These are phyloP conservation scores for Mycteria americana DNA, from an alignment of 2,797 vertebrate genomes.

Conservation along the genomic window DNA sequence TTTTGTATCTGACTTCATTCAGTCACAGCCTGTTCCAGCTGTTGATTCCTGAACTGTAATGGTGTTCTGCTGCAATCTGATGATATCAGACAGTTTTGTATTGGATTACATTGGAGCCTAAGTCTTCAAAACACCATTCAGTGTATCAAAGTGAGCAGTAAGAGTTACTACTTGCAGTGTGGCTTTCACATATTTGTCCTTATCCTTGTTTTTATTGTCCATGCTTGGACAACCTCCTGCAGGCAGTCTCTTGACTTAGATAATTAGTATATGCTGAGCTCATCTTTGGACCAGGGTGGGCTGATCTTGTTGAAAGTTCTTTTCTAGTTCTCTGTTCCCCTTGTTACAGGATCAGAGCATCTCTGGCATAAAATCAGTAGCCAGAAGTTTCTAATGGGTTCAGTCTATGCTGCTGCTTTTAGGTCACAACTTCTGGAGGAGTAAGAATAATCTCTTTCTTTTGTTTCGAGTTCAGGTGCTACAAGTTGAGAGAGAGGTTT, in stretches of 20 bases:
- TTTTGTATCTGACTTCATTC: background rate
- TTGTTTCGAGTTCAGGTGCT: background rate
- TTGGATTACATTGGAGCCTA: background rate
- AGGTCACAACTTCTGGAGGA: background rate
- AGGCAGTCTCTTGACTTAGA: background rate
- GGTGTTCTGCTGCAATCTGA: background rate
- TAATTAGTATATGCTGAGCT: background rate
- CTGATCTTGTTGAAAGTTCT: background rate
- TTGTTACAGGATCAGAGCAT: background rate
- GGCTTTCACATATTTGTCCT: background rate
- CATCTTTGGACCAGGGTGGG: background rate
- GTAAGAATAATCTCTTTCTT: background rate
- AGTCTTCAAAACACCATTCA: background rate
- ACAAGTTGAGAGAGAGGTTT: background rate
- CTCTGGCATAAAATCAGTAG: background rate
- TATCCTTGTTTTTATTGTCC: background rate
- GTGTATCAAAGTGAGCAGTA: background rate
- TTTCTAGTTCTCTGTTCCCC: background rate
- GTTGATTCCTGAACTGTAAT: background rate
- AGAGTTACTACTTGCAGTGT: background rate
- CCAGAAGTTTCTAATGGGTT: background rate
- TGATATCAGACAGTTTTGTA: background rate
- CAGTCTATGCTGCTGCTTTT: background rate
- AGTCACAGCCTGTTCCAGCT: background rate
- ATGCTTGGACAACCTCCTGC: background rate